A percentile compares a stretch with the other conserved stretches of the same genome.
These are phyloP conservation scores for Anser brachyrhynchus DNA, from an alignment of 2,113 vertebrate genomes.

Conservation along the genomic window DNA sequence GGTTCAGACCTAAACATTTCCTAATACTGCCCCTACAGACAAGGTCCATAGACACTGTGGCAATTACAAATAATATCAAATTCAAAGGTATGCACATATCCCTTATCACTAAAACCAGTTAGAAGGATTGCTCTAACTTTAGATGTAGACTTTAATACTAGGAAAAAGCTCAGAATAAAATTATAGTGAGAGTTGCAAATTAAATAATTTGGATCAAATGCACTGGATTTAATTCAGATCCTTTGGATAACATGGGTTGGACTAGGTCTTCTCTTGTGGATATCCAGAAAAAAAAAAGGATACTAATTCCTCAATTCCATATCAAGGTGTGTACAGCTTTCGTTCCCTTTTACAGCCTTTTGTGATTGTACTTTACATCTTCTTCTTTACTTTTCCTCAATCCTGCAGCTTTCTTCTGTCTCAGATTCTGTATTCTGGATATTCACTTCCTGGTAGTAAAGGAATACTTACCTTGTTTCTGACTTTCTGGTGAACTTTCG, in stretches of 20 bases:
- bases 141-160: background rate
- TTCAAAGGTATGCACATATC: background rate
- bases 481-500: background rate
- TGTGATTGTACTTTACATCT: background rate
- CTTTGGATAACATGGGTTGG: background rate
- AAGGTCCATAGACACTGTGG: background rate
- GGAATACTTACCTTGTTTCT: background rate
- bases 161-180: background rate
- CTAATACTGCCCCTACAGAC: background rate
- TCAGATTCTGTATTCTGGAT: background rate
- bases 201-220: background rate
- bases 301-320: background rate
- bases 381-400: background rate
- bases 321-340: background rate
- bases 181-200: background rate
- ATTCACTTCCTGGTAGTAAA: background rate
- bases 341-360: background rate
- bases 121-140: background rate
- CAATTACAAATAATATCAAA: background rate
- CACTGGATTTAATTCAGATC: background rate
- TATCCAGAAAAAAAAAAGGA: background rate
- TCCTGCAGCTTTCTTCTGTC: background rate
- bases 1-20: background rate
- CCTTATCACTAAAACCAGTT: background rate
- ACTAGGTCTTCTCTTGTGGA: background rate